Evolutionary conservation across 1,140 invertebrate genomes (phyloP).

Genomic region (Sarcophaga peregrina): DNA sequence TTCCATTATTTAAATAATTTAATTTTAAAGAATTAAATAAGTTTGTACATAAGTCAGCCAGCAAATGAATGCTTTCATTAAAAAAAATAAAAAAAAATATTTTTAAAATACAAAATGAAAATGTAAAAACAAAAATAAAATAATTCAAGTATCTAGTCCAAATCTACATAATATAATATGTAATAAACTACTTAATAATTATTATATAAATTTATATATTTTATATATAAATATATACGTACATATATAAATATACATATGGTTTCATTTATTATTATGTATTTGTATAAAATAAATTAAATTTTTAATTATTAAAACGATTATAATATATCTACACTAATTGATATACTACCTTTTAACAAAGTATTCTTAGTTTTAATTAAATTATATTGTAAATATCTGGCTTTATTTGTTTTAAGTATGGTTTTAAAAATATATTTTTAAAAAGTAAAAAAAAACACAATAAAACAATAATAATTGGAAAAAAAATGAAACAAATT

Average conservation of each 20-base stretch:
- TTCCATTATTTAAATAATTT: not conserved
- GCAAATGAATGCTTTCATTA: not conserved
- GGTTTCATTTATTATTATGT: not conserved
- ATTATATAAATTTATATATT: not conserved
- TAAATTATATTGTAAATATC: not conserved
- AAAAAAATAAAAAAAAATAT: not conserved
- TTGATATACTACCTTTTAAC: not conserved
- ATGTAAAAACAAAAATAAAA: not conserved
- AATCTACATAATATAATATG: not conserved
- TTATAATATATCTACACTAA: not conserved
- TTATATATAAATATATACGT: not conserved
- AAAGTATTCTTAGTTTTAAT: slow-evolving; percentile 15
- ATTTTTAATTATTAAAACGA: too few species aligned
- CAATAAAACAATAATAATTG: not conserved
- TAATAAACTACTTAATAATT: slow-evolving; percentile 7
- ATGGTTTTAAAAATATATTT: not conserved
- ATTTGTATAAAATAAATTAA: not conserved
- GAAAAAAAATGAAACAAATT: not conserved
- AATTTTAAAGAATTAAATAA: not conserved
- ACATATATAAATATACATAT: not conserved
- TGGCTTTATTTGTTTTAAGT: slow-evolving; percentile 9
- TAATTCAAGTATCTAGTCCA: slow-evolving; percentile 27
- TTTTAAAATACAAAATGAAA: not conserved
- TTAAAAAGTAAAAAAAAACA: not conserved
- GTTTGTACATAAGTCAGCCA: not conserved